Evolutionary conservation across 2,797 vertebrate species (phyloP).

Genomic region (Smutsia gigantea): DNA sequence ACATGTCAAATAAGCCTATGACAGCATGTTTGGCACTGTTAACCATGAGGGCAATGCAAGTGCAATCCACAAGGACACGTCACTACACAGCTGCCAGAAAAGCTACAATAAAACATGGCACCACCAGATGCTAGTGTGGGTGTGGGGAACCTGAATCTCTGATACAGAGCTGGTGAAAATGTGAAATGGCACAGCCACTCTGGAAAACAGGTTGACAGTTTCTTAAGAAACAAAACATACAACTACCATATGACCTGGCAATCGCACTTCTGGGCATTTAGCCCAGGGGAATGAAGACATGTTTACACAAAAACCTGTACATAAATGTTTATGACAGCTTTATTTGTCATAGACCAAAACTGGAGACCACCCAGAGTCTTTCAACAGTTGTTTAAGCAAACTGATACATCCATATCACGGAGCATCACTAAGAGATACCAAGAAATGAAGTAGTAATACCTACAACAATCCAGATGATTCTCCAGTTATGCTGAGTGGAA

Average conservation of each 20-base stretch:
- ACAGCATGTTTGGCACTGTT: not conserved
- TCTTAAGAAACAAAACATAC: not conserved
- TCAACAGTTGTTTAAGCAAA: not conserved
- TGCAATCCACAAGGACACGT: not conserved
- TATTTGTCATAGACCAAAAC: not conserved
- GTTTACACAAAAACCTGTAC: not conserved
- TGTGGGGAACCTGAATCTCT: not conserved
- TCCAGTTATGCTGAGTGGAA: not conserved
- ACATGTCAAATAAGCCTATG: no score
- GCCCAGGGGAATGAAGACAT: not conserved
- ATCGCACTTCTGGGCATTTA: not conserved
- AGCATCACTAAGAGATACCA: not conserved
- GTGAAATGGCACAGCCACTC: not conserved
- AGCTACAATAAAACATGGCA: not conserved
- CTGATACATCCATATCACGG: no score
- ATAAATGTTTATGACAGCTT: no score
- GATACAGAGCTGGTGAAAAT: not conserved
- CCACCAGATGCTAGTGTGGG: not conserved
- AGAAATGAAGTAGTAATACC: not conserved
- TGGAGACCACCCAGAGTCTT: not conserved
- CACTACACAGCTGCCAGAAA: not conserved
- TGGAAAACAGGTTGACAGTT: not conserved
- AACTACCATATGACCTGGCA: not conserved
- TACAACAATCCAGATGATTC: not conserved
- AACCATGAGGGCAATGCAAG: not conserved